Evolutionary conservation across 1,140 invertebrate genomes (phyloP).

Genomic region (Diuraphis noxia): DNA sequence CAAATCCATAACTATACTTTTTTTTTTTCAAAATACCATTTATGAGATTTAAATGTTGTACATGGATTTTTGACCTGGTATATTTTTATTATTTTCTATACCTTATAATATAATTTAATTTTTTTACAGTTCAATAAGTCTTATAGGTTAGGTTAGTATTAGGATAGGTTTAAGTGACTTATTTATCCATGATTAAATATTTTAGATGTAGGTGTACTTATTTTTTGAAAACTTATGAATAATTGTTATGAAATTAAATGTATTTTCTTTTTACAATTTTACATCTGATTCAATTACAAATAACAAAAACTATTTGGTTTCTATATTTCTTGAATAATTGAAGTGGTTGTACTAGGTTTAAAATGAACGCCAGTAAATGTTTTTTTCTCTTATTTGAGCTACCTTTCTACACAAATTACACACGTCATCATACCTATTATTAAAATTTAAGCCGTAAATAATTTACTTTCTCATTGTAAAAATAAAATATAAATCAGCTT

Average conservation of each 20-base stretch:
- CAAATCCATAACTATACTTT: neutral
- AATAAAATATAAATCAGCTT: neutral
- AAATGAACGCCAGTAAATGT: neutral
- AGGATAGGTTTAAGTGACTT: neutral
- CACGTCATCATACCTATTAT: neutral
- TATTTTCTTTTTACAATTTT: neutral
- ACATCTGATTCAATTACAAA: neutral
- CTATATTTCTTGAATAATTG: neutral
- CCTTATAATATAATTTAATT: neutral
- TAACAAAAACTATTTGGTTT: neutral
- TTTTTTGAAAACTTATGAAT: neutral
- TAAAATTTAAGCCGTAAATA: neutral
- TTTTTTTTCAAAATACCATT: neutral
- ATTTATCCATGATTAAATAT: neutral
- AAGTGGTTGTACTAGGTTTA: slow-evolving; percentile 23
- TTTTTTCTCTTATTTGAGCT: neutral
- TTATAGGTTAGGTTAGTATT: no score
- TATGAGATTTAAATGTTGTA: neutral
- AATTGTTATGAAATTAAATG: neutral
- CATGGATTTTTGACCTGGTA: neutral
- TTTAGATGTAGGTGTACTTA: neutral
- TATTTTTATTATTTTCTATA: neutral
- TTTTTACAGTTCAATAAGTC: neutral
- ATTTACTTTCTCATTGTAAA: neutral
- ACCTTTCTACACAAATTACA: neutral